A percentile compares a stretch with the other conserved stretches of the same genome.
These are phyloP conservation scores for Netelia fuscicornis DNA, from an alignment of 2,888 invertebrate genomes.

Conservation along the genomic window DNA sequence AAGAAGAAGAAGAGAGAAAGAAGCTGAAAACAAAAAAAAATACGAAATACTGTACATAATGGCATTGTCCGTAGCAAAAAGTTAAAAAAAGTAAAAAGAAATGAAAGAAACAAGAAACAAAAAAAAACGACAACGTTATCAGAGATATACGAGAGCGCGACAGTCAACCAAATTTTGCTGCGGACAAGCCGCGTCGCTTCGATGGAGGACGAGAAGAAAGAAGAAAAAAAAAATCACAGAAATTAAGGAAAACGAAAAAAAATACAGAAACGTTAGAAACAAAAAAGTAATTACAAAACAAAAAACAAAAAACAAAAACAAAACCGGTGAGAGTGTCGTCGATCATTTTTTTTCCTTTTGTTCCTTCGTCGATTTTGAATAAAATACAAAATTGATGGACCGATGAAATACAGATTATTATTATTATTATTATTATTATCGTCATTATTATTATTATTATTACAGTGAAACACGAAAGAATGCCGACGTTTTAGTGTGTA, in stretches of 20 bases:
- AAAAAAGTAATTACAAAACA: conserved; percentile 24
- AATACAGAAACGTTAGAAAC: conserved; percentile 3
- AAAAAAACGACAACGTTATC: conserved; percentile 50
- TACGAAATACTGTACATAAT: conserved; percentile 81
- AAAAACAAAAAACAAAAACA: conserved; percentile 32
- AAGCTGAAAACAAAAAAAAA: background rate
- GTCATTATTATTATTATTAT: conserved; percentile 24
- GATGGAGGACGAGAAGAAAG: conserved; percentile 37
- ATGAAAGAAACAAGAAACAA: conserved; percentile 59
- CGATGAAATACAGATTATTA: conserved; percentile 58
- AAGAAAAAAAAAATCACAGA: conserved; percentile 25
- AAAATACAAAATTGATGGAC: conserved; percentile 63
- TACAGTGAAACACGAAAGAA: conserved; percentile 56
- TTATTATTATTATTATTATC: conserved; percentile 9
- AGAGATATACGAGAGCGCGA: conserved; percentile 23
- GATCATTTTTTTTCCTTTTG: conserved; percentile 41
- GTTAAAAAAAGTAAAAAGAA: conserved; percentile 27
- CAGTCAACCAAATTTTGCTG: conserved; percentile 49
- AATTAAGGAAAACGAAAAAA: background rate
- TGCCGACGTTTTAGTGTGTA: conserved; percentile 70
- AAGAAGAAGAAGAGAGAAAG: conserved; percentile 2
- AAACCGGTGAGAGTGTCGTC: conserved; percentile 54
- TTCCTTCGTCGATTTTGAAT: conserved; percentile 64
- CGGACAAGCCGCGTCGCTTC: conserved; percentile 51
- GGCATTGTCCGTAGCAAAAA: conserved; percentile 81